A percentile compares a stretch with the other conserved stretches of the same genome.
phyloP scores from a whole-genome alignment of 2,113 vertebrate species.

The Ictalurus furcatus region DNA sequence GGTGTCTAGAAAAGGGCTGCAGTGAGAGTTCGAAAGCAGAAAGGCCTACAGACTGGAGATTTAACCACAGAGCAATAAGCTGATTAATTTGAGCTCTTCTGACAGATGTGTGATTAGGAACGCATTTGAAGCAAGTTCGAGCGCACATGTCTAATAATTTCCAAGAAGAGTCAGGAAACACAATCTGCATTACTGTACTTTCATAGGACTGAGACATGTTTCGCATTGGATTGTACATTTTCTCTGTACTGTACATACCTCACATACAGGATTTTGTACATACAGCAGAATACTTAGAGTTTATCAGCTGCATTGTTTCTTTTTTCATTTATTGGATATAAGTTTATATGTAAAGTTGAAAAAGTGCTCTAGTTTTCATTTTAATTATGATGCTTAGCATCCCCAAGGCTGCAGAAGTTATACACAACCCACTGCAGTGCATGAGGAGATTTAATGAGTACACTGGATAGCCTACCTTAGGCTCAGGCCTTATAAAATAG shows the following conservation, averaged over 20 bases:
- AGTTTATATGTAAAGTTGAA: neutral
- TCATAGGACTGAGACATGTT: neutral
- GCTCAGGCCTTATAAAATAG: neutral
- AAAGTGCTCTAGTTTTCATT: neutral
- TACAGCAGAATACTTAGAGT: neutral
- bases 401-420: neutral
- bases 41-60: slow-evolving; percentile 12
- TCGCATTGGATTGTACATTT: neutral
- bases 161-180: slow-evolving; percentile 10
- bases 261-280: neutral
- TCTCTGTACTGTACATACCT: neutral
- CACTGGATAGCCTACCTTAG: neutral
- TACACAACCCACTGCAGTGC: neutral
- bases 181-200: neutral
- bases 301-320: neutral
- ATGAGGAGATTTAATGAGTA: neutral
- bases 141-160: neutral
- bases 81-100: slow-evolving; percentile 37
- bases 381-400: neutral
- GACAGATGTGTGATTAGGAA: slow-evolving; percentile 40
- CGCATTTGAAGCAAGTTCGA: slow-evolving; percentile 22
- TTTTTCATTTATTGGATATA: neutral
- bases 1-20: slow-evolving; percentile 4
- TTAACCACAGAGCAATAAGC: slow-evolving; percentile 21
- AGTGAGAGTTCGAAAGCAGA: neutral